These are phyloP conservation scores for Chloroceryle inda DNA, from an alignment of 2,797 vertebrate species.

Conservation along the genomic window DNA sequence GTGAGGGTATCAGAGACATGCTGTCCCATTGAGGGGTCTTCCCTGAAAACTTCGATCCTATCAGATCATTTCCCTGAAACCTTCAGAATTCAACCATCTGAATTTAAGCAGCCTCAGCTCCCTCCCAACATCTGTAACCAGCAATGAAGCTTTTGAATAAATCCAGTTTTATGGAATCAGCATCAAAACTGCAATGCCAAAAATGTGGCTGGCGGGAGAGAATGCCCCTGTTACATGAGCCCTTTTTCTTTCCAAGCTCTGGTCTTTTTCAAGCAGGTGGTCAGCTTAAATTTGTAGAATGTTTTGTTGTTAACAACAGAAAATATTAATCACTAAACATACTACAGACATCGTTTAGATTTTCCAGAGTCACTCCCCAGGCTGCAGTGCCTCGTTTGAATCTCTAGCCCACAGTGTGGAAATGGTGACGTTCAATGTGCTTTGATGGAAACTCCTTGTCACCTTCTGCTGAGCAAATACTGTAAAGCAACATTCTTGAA, in stretches of 20 bases:
- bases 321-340: constrained; percentile 10
- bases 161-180: background rate
- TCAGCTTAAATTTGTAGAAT: background rate
- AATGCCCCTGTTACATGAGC: fast-evolving
- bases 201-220: background rate
- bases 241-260: background rate
- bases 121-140: background rate
- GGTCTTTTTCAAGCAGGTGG: background rate
- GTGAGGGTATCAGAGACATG: background rate
- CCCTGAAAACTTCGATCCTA: background rate
- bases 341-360: background rate
- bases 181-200: background rate
- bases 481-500: background rate
- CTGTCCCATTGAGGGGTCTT: background rate
- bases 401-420: background rate
- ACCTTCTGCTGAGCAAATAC: background rate
- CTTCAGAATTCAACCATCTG: background rate
- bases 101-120: background rate
- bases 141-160: background rate
- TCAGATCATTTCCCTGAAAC: background rate
- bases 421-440: background rate
- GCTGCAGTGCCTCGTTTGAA: constrained; percentile 2
- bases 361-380: background rate
- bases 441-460: background rate
- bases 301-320: background rate